A percentile compares a stretch with the other conserved stretches of the same genome.
Evolutionary conservation across 2,797 vertebrate genomes (phyloP).

Genomic region (Pangasius sanitwongsei): DNA sequence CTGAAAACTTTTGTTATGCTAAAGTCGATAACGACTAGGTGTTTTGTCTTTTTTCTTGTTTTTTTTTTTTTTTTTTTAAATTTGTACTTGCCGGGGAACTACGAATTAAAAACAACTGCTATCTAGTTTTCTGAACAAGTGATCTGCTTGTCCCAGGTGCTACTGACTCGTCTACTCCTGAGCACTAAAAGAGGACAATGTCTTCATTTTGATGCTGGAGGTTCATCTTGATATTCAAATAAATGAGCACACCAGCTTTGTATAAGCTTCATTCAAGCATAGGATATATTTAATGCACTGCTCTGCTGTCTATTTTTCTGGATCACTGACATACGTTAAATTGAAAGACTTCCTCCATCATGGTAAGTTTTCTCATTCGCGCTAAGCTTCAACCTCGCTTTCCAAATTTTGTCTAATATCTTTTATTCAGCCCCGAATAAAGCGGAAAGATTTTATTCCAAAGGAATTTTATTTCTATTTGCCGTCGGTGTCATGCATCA

Average conservation of each 20-base stretch:
- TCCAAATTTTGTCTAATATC: constrained; percentile 56
- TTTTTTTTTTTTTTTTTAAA: not conserved
- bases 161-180: not conserved
- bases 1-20: not conserved
- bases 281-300: constrained; percentile 5
- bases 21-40: not conserved
- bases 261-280: not conserved
- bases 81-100: not conserved
- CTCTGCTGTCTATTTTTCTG: not conserved
- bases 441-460: constrained; percentile 59
- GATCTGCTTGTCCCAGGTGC: not conserved
- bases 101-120: not conserved
- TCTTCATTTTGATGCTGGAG: not conserved
- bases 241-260: not conserved
- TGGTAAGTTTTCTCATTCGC: not conserved
- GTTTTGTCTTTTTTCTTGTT: not conserved
- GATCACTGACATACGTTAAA: not conserved
- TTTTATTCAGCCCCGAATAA: constrained; percentile 65
- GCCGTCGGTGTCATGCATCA: constrained; percentile 70
- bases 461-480: constrained; percentile 69
- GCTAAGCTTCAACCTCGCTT: constrained; percentile 55
- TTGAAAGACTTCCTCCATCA: constrained; percentile 35
- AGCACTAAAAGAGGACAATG: not conserved
- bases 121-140: not conserved
- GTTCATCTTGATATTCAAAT: not conserved